Evolutionary conservation across 1,140 invertebrate species (phyloP), one percentile per base, ranked within the genome.

Genomic region (Zaprionus ghesquierei): DNA sequence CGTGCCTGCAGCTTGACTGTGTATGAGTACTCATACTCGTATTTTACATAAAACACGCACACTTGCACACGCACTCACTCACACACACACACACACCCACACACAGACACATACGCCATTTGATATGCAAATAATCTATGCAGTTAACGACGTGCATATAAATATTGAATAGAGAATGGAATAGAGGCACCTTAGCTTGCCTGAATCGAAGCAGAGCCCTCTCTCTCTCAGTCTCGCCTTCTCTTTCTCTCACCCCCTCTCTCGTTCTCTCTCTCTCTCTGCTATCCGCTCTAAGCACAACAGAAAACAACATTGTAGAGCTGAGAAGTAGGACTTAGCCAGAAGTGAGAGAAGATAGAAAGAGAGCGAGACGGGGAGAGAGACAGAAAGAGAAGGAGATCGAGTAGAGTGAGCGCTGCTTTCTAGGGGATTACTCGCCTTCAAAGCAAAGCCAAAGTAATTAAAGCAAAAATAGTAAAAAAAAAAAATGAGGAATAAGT

Each of bases 41-140:
- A 66, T 53, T 66, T 72, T 72, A 44, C 54, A 71, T 71, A 50
- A 50, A 64, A 55, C 53, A 70, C 68, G 15, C 51, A 55, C 62
- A 64, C 61, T 20, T 23, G 12, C 13, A 59, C n/a, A 23, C 61
- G 22, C 38, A 46, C 29, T 18, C 49, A 35, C 12, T 50, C 59
- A 33, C 18, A 56, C 53, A 65, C 44, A 22, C 23, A 12, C 25
- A 49, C 41, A 12, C 33, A 59, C 54, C 23, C 10, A 31, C 56
- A 29, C 44, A 38, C 12, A 23, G 41, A 31, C 46, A 25, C 51
- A 46, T 31, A 56, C 20, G 53, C 58, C 77, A 86, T 85, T 81
- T 77, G 51, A 78, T 72, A 86, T 77, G 78, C 78, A 86, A 81
- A 71, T 75, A 81, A 86, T 80, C 74, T 76, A 74, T 70, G 69